Percentiles rank a stretch among this genome's conserved stretches.
Conservation (phyloP, 2,113 vertebrate species). For the Pantherophis guttatus region DNA sequence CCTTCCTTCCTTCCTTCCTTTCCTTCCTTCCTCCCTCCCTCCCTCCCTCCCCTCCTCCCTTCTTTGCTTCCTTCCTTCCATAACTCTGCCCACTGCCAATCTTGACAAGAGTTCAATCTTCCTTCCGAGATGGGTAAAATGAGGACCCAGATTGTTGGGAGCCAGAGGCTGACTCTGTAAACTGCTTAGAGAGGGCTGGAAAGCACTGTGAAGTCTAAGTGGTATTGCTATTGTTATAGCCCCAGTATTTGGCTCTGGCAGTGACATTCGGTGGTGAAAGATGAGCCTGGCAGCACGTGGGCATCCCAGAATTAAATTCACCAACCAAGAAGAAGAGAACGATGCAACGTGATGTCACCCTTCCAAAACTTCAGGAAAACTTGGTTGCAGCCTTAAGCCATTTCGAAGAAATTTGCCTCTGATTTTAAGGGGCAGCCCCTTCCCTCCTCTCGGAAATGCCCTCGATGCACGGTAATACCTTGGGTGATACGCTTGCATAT, state of each 20-base stretch:
- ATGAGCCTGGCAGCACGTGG: not conserved
- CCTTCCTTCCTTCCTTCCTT: too few species aligned
- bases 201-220: too few species aligned
- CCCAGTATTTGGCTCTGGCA: not conserved
- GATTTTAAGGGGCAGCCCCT: not conserved
- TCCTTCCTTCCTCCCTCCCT: too few species aligned
- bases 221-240: too few species aligned
- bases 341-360: not conserved
- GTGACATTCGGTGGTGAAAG: not conserved
- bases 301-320: not conserved
- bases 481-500: conserved; percentile 70
- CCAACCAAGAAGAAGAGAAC: not conserved
- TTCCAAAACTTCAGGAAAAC: not conserved
- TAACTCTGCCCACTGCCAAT: too few species aligned
- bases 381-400: not conserved
- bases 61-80: too few species aligned
- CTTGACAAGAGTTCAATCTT: too few species aligned
- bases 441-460: conserved; percentile 60
- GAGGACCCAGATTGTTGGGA: too few species aligned
- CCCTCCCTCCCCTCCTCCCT: too few species aligned
- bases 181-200: too few species aligned
- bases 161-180: too few species aligned
- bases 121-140: too few species aligned
- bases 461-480: conserved; percentile 75
- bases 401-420: not conserved